Evolutionary conservation across 2,797 vertebrate species (phyloP).

Genomic region (Lithobates pipiens): DNA sequence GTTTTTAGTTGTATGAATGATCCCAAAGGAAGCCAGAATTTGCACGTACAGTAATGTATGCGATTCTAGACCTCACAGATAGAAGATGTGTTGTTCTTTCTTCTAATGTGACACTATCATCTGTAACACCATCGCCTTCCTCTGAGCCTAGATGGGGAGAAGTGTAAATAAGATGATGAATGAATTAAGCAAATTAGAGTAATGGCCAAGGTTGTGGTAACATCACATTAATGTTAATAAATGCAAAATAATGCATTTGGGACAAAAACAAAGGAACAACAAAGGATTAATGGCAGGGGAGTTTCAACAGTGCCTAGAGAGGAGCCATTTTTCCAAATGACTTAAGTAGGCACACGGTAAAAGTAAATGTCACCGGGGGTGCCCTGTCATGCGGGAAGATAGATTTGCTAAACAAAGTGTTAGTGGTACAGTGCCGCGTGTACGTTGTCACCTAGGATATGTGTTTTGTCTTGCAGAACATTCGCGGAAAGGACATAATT

Average conservation of each 20-base stretch:
- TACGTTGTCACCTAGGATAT: neutral
- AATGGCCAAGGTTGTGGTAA: slow-evolving; percentile 49
- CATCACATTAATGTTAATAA: slow-evolving; percentile 49
- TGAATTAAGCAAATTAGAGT: slow-evolving; percentile 44
- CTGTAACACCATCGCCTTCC: neutral
- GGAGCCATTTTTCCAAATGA: slow-evolving; percentile 43
- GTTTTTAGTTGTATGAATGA: too few species aligned
- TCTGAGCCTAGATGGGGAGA: neutral
- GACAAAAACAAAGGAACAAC: slow-evolving; percentile 30
- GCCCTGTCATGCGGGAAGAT: slow-evolving; percentile 9
- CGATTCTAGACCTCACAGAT: slow-evolving; percentile 20
- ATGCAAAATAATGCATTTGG: slow-evolving; percentile 57
- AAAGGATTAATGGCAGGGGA: slow-evolving; percentile 24
- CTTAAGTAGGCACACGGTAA: slow-evolving; percentile 27
- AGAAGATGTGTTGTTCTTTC: neutral
- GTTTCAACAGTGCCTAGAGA: neutral
- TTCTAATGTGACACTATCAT: slow-evolving; percentile 17
- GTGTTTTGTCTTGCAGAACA: neutral
- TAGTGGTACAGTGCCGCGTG: neutral
- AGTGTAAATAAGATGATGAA: slow-evolving; percentile 45
- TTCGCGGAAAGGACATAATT: neutral
- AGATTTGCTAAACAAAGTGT: neutral
- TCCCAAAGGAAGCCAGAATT: neutral
- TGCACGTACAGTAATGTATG: slow-evolving; percentile 1
- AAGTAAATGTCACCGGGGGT: slow-evolving; percentile 14